Evolutionary conservation across 2,797 vertebrate species (phyloP).

Genomic region (Argya squamiceps): DNA sequence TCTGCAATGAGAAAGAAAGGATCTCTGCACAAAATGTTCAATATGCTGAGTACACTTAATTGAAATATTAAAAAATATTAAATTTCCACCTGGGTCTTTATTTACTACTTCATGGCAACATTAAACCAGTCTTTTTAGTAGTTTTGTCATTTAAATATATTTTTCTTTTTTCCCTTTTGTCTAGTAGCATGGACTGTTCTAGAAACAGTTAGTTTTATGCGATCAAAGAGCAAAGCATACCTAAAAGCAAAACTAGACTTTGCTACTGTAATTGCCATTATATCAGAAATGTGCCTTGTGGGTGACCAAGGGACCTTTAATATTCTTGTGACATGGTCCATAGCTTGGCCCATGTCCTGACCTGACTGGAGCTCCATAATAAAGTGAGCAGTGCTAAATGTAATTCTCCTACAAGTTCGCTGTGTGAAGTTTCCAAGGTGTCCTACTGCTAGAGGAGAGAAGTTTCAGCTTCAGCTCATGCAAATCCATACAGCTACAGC

Average conservation of each 20-base stretch:
- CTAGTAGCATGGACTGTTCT: neutral
- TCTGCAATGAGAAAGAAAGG: neutral
- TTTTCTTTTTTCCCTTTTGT: neutral
- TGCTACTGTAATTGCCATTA: neutral
- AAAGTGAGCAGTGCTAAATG: neutral
- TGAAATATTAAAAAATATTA: neutral
- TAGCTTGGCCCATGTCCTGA: neutral
- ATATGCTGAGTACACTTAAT: neutral
- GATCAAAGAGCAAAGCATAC: neutral
- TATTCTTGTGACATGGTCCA: neutral
- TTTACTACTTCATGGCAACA: neutral
- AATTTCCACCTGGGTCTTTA: neutral
- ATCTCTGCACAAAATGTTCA: neutral
- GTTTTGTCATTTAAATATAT: neutral
- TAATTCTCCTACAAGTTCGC: neutral
- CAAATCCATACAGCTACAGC: neutral
- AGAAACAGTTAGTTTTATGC: neutral
- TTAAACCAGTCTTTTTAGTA: neutral
- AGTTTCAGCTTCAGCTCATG: neutral
- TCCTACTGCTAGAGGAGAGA: neutral
- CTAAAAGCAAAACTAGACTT: neutral
- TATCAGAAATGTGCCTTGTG: neutral
- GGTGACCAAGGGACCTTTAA: neutral
- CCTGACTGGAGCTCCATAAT: neutral
- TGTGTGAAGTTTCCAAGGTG: neutral